phyloP scores from a whole-genome alignment of 2,888 invertebrate species.

The Acholoe squamosa region DNA sequence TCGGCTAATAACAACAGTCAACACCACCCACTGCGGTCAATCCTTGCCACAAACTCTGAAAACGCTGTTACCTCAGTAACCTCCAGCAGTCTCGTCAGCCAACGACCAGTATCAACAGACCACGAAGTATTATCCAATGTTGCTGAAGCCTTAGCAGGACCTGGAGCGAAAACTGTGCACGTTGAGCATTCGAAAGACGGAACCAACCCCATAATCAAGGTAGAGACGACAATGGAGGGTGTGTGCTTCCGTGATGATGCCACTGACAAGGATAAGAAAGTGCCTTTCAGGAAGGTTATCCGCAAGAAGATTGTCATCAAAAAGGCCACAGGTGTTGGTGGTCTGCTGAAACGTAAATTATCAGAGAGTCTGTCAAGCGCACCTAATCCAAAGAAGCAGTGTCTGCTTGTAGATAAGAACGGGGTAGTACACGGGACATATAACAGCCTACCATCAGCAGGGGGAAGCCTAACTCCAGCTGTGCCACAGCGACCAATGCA shows the following conservation, averaged over 20 bases:
- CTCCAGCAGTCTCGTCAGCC: not conserved
- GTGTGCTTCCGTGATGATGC: not conserved
- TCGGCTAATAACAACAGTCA: not conserved
- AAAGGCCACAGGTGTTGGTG: not conserved
- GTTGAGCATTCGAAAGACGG: too few species aligned
- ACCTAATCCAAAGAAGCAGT: not conserved
- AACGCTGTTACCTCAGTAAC: not conserved
- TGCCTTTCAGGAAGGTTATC: conserved; percentile 29
- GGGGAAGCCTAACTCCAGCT: not conserved
- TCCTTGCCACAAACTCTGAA: not conserved
- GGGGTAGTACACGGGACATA: not conserved
- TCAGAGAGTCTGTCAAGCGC: not conserved
- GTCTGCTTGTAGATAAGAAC: conserved; percentile 42
- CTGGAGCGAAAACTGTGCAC: not conserved
- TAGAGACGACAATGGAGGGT: not conserved
- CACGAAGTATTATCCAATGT: not conserved
- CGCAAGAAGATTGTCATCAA: conserved; percentile 47
- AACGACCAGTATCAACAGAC: not conserved
- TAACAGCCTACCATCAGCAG: not conserved
- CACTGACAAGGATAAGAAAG: not conserved
- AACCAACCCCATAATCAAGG: not conserved
- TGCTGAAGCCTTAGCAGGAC: not conserved
- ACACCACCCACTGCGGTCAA: not conserved
- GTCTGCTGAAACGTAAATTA: not conserved
- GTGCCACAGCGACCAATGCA: not conserved